Percentiles rank a stretch among this genome's conserved stretches.
Conservation (phyloP, 2,888 invertebrate genomes). For the Pachymerium ferrugineum region DNA sequence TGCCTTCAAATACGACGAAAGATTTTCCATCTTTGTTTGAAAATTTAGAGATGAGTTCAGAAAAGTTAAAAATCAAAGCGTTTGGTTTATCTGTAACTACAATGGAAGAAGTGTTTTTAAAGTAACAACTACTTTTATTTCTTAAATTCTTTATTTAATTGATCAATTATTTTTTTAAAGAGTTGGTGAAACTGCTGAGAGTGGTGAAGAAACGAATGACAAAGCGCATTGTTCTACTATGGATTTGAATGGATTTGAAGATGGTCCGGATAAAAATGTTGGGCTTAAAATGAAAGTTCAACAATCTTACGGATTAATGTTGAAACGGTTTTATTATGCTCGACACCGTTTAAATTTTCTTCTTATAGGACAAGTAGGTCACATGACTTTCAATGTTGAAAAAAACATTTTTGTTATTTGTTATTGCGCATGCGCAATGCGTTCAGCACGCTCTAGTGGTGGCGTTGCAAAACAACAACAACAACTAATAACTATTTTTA, state of each 20-base stretch:
- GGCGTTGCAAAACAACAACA: too few relatives aligned
- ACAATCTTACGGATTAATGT: slow-evolving; percentile 61
- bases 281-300: slow-evolving; percentile 51
- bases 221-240: neutral
- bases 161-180: too few relatives aligned
- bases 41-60: slow-evolving; percentile 59
- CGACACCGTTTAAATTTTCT: too few relatives aligned
- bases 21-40: slow-evolving; percentile 62
- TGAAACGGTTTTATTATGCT: slow-evolving; percentile 60
- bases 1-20: slow-evolving; percentile 48
- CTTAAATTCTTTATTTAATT: neutral
- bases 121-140: neutral
- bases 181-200: neutral
- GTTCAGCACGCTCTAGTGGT: too few relatives aligned
- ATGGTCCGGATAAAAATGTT: slow-evolving; percentile 39
- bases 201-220: neutral
- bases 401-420: too few relatives aligned
- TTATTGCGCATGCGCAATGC: too few relatives aligned
- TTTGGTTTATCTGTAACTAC: slow-evolving; percentile 31
- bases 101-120: slow-evolving; percentile 33
- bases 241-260: neutral
- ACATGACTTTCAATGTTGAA: too few relatives aligned
- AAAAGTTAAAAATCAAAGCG: slow-evolving; percentile 55
- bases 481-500: too few relatives aligned
- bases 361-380: too few relatives aligned